Base-by-base conservation (phyloP, 2,113 vertebrate genomes). In the Oceanodroma tethys region DNA sequence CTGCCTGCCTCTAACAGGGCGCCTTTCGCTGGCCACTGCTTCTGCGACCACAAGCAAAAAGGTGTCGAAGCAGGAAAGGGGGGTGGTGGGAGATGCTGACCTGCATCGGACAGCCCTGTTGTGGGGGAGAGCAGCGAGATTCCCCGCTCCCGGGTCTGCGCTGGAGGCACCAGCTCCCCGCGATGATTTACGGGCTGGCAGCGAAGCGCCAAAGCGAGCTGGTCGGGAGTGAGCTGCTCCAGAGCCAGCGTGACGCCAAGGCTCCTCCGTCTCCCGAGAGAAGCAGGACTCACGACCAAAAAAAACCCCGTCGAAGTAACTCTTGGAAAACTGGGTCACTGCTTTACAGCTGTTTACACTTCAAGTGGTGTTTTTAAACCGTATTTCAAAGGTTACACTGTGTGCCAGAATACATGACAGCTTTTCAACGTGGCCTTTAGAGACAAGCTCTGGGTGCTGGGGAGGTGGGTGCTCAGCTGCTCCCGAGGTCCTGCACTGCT, bases 41-140 rank as follows among this genome's bases (percentile, higher is more conserved):
- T 29, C 67, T 14, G n/a, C 2, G 0, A 18, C 7, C 6, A 1
- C 36, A 7, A 5, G 29, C 9, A 8, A 8, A 23, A 17, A 34
- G 75, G 65, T 22, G 50, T 2, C 1, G 9, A 9, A 60, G 43
- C 9, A 26, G 38, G n/a, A 16, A 13, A 50, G 52, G 0, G 0
- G 32, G 52, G 20, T 3, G 58, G 29, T 15, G 60, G 63, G 91
- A 32, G 78, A 8, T 6, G 59, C 89, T 68, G 88, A 26, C 34
- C 62, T 19, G n/a, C 1, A 5, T 4, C 10, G 4, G 42, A 38
- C 66, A n/a, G 48, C 21, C 9, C 70, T 26, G 20, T 0, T 7
- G 47, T 1, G 13, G n/a, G 38, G 56, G 59, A 53, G 34, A 27
- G n/a, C 55, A 18, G 32, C 0, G 27, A 40, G 58, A 66, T 25